Conservation (phyloP, 2,797 vertebrate species). For the Esox masquinongy region DNA sequence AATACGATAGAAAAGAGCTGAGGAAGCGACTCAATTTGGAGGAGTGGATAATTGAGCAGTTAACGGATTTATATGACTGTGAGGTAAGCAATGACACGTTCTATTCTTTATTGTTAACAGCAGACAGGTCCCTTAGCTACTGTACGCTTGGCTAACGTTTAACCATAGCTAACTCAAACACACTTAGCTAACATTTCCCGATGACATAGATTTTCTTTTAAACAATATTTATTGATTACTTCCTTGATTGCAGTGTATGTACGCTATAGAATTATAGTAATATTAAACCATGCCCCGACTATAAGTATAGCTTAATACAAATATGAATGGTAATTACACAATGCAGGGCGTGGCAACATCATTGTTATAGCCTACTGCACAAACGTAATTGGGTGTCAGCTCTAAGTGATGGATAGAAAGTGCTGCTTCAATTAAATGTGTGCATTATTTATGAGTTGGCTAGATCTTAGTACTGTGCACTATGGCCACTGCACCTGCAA, state of each 20-base stretch:
- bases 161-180: too few relatives aligned
- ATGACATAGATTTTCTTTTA: neutral
- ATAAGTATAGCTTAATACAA: neutral
- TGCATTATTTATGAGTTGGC: conserved; percentile 9
- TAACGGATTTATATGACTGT: conserved; percentile 84
- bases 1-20: conserved; percentile 87
- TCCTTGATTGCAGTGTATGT: neutral
- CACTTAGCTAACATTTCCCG: neutral
- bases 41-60: conserved; percentile 88
- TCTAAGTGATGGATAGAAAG: neutral
- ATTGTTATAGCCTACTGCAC: neutral
- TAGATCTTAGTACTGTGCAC: neutral
- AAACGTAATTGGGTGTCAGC: neutral
- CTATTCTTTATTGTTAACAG: neutral
- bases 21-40: conserved; percentile 83
- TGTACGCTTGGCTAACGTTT: too few relatives aligned
- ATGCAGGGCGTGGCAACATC: conserved; percentile 9
- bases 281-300: neutral
- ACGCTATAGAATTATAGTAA: neutral
- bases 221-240: neutral
- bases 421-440: neutral
- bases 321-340: neutral
- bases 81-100: conserved; percentile 67
- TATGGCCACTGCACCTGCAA: neutral
- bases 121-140: neutral